Conservation (phyloP, 2,888 invertebrate species). For the Brassicogethes aeneus region DNA sequence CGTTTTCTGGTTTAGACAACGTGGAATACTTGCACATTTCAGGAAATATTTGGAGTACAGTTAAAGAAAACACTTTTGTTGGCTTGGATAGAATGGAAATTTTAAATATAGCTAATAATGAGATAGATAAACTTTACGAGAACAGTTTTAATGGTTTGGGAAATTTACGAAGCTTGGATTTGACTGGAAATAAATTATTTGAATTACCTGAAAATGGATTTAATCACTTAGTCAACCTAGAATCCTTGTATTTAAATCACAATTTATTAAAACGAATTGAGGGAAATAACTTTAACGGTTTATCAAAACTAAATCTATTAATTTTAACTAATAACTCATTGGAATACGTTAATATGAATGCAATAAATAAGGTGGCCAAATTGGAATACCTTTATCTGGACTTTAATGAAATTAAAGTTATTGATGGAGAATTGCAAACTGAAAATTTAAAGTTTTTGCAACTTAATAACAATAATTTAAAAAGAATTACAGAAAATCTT, state of each 20-base stretch:
- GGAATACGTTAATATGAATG: background rate
- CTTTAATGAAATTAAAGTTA: background rate
- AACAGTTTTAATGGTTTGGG: background rate
- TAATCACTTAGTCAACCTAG: background rate
- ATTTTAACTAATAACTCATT: background rate
- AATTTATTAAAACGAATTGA: background rate
- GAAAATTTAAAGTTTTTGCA: background rate
- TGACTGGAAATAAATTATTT: background rate
- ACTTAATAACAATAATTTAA: background rate
- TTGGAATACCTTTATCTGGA: background rate
- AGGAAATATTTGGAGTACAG: background rate
- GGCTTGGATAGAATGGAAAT: background rate
- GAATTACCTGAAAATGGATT: background rate
- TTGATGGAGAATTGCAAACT: background rate
- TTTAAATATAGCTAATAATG: background rate
- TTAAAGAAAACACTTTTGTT: background rate
- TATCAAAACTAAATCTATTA: background rate
- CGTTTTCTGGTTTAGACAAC: background rate
- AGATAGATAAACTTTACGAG: background rate
- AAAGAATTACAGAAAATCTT: background rate
- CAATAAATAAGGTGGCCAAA: background rate
- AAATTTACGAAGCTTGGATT: background rate
- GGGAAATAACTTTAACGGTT: background rate
- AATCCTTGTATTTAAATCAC: conserved; percentile 1
- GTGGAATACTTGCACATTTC: background rate